phyloP scores from a whole-genome alignment of 2,888 invertebrate species.

The Ypsolopha sequella region DNA sequence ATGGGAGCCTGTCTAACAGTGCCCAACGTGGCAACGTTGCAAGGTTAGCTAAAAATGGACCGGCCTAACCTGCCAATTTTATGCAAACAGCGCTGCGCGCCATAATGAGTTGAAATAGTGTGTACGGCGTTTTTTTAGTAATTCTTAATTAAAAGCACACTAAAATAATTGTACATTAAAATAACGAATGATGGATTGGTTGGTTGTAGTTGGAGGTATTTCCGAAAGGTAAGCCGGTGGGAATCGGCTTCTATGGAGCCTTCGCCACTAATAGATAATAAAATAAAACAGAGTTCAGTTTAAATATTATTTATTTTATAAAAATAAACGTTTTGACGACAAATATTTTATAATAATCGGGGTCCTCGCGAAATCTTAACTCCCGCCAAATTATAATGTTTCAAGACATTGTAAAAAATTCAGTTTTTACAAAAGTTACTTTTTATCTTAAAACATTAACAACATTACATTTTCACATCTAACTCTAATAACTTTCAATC shows the following conservation, averaged over 20 bases:
- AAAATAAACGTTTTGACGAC: conserved; percentile 73
- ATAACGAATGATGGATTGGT: too few species aligned
- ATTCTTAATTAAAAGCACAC: too few species aligned
- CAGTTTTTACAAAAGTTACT: conserved; percentile 79
- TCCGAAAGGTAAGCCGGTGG: too few species aligned
- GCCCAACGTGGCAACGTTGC: too few species aligned
- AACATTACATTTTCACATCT: conserved; percentile 70
- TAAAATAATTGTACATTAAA: too few species aligned
- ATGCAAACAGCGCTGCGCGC: too few species aligned
- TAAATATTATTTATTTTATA: conserved; percentile 70
- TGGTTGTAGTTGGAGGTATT: too few species aligned
- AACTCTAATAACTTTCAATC: conserved; percentile 68
- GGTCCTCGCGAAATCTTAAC: conserved; percentile 62
- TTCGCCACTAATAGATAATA: conserved; percentile 3
- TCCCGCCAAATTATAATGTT: conserved; percentile 70
- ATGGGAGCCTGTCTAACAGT: too few species aligned
- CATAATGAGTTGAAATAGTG: too few species aligned
- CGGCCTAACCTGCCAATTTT: too few species aligned
- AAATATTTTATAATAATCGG: conserved; percentile 70
- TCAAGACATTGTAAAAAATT: conserved; percentile 78
- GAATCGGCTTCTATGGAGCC: too few species aligned
- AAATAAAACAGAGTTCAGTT: conserved; percentile 27
- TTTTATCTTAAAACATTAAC: conserved; percentile 74
- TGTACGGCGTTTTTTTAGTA: background rate
- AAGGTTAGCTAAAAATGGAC: too few species aligned